These are phyloP conservation scores for Heliconius charithonia DNA, from an alignment of 2,888 invertebrate genomes.

Conservation along the genomic window DNA sequence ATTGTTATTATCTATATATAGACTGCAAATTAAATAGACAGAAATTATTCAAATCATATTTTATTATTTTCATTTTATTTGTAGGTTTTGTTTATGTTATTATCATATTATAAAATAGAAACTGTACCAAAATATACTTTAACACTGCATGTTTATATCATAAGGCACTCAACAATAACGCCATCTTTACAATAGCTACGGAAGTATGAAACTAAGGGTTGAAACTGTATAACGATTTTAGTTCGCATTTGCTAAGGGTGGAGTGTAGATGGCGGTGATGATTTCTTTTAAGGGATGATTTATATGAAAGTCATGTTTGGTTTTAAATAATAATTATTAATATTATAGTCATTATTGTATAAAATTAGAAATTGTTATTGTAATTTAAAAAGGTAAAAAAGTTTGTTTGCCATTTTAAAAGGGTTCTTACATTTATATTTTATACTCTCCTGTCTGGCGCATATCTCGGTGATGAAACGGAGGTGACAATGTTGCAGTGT, in stretches of 20 bases:
- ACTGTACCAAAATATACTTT: neutral
- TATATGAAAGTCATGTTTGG: neutral
- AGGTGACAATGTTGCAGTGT: constrained; percentile 12
- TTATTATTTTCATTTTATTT: neutral
- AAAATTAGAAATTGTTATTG: neutral
- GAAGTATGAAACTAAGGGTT: constrained; percentile 46
- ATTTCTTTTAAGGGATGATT: constrained; percentile 30
- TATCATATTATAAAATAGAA: neutral
- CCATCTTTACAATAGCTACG: constrained; percentile 58
- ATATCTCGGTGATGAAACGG: constrained; percentile 16
- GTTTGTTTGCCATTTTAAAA: neutral
- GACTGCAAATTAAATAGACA: constrained; percentile 9
- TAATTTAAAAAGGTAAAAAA: neutral
- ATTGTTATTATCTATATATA: constrained; percentile 17
- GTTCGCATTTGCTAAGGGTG: constrained; percentile 58
- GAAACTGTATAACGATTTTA: constrained; percentile 56
- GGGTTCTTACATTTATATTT: constrained; percentile 17
- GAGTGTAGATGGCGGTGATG: constrained; percentile 62
- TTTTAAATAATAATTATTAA: neutral
- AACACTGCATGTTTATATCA: neutral
- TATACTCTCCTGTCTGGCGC: constrained; percentile 3
- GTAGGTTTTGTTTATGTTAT: neutral
- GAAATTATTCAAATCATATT: neutral
- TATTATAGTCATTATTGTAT: neutral
- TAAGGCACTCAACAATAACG: constrained; percentile 47